Percentiles rank a stretch among this genome's conserved stretches.
Conservation (phyloP, 2,888 invertebrate genomes). For the Papilio demoleus region DNA sequence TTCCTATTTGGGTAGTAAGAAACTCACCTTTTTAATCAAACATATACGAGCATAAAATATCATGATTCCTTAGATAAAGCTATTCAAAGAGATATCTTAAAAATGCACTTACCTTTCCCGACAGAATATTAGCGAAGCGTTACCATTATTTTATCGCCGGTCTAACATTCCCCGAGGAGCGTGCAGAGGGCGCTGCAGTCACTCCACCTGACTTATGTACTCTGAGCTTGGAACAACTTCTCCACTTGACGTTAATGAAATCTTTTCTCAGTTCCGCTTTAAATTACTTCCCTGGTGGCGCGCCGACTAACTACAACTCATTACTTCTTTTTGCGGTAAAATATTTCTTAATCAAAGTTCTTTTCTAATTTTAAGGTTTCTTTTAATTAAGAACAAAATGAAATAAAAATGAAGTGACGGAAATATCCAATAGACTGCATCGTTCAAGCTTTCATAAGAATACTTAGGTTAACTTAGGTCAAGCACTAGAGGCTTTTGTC, state of each 20-base stretch:
- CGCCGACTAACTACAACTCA: constrained; percentile 19
- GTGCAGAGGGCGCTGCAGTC: constrained; percentile 10
- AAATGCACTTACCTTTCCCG: not conserved
- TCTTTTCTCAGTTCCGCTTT: constrained; percentile 28
- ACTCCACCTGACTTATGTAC: constrained; percentile 6
- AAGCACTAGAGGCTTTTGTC: not conserved
- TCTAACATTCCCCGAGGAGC: not conserved
- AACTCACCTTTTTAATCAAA: not conserved
- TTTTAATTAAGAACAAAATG: constrained; percentile 11
- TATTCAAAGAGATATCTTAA: not conserved
- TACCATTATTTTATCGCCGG: constrained; percentile 2
- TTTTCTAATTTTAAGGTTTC: constrained; percentile 18
- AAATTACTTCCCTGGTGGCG: constrained; percentile 30
- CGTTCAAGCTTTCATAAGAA: not conserved
- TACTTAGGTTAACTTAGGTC: not conserved
- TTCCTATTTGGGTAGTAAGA: not conserved
- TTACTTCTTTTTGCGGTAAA: constrained; percentile 27
- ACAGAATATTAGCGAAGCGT: not conserved
- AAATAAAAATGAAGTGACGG: not conserved
- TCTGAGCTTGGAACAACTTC: constrained; percentile 1
- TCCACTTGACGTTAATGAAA: constrained; percentile 35
- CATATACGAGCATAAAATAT: too few relatives aligned
- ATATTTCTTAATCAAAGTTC: constrained; percentile 26
- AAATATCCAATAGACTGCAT: not conserved
- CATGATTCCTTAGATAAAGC: too few relatives aligned